Evolutionary conservation across 2,797 vertebrate genomes (phyloP), one percentile per base, ranked within the genome.

Genomic region (Hoplostethus atlanticus): DNA sequence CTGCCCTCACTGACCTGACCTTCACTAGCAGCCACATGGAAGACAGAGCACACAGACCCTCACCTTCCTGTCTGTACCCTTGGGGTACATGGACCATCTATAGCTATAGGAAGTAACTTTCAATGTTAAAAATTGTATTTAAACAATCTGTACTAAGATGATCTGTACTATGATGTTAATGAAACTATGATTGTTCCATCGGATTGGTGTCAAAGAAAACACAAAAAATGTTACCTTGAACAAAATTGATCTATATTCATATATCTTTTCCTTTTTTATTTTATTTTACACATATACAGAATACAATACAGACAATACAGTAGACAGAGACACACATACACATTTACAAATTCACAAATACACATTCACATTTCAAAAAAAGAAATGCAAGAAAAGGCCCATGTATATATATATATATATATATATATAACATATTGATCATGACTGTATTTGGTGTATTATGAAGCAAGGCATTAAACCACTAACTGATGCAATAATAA

Each of bases 1-100:
- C 87, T 81, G 79, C 84, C 86, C 88, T 84, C 64, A 54, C 60
- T 90, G 91, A 91, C 91, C 91, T 87, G 88, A 92, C 90, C 90
- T 93, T 93, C 87, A 85, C 90, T 86, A 36, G 68, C 57, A 47
- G 54, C 75, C 58, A 68, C 67, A 60, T 59, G 57, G 63, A 84
- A 68, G 77, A 79, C 71, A 72, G 44, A 50, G 68, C 76, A 50
- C 38, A 64, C 71, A 81, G 54, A 75, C 46, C 0, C 61, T 57
- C 71, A 68, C 66, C 68, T 81, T 75, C 63, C 80, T 87, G 77
- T 82, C 76, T 81, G 73, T 58, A 83, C 51, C 61, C 66, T 69
- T 65, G 72, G 71, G 60, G 25, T 54, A 48, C 59, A 68, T 0
- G 1, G 52, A 76, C 36, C 61, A 62, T 58, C 28, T 42, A 16